Evolutionary conservation across 2,888 invertebrate species (phyloP).

Genomic region (Neelides folsomi): DNA sequence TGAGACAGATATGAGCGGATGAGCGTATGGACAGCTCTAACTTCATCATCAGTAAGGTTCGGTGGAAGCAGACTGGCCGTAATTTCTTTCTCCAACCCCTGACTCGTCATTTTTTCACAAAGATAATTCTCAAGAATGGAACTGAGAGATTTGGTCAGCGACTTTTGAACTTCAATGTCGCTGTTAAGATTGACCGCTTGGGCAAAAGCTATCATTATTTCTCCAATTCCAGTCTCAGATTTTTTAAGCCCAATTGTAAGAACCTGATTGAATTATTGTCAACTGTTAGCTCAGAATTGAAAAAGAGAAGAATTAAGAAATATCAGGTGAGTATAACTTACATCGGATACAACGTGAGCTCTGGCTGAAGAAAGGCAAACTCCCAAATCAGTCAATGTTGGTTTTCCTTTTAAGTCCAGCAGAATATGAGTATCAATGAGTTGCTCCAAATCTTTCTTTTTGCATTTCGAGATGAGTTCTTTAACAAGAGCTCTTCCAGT

Average conservation of each 20-base stretch:
- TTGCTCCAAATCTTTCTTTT: slow-evolving; percentile 3
- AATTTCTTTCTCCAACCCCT: not conserved
- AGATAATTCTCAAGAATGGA: slow-evolving; percentile 24
- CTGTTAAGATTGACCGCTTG: slow-evolving; percentile 31
- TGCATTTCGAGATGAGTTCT: slow-evolving; percentile 16
- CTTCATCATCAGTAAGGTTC: slow-evolving; percentile 19
- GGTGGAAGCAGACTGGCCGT: not conserved
- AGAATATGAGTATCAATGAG: slow-evolving; percentile 7
- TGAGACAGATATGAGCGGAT: slow-evolving; percentile 36
- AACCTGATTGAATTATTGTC: slow-evolving; percentile 8
- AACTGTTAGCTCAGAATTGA: not conserved
- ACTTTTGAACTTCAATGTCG: slow-evolving; percentile 24
- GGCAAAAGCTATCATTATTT: slow-evolving; percentile 30
- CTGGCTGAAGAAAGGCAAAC: slow-evolving; percentile 23
- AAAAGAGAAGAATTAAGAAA: slow-evolving; percentile 1
- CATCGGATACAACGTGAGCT: slow-evolving; percentile 17
- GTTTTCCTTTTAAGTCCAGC: slow-evolving; percentile 3
- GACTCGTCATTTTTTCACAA: slow-evolving; percentile 12
- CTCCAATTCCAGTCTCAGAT: slow-evolving; percentile 16
- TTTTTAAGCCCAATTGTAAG: slow-evolving; percentile 14
- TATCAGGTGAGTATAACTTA: slow-evolving; percentile 5
- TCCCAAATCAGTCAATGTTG: slow-evolving; percentile 24
- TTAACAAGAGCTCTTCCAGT: slow-evolving; percentile 19
- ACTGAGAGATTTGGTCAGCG: slow-evolving; percentile 20
- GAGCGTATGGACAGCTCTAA: slow-evolving; percentile 31